These are phyloP conservation scores for Quadroppia sp. DNA, from an alignment of 2,888 invertebrate species.

Conservation along the genomic window DNA sequence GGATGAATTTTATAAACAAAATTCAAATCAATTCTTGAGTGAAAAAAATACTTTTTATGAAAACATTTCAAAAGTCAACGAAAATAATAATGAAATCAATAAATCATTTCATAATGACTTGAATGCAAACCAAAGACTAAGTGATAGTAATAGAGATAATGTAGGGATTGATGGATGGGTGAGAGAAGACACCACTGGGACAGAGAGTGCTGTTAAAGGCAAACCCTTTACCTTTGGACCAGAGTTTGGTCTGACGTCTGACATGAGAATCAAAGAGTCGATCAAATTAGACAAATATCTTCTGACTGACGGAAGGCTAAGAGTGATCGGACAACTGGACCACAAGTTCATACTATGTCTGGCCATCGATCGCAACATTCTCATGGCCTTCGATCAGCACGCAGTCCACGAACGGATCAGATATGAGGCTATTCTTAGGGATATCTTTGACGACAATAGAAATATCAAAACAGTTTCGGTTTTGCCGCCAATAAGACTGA, in stretches of 20 bases:
- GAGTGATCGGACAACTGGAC: constrained; percentile 71
- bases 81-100: not conserved
- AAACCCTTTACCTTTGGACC: not conserved
- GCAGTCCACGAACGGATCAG: constrained; percentile 78
- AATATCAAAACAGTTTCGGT: not conserved
- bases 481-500: constrained; percentile 24
- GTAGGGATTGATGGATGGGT: not conserved
- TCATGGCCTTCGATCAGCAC: constrained; percentile 77
- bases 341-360: constrained; percentile 55
- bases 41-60: not conserved
- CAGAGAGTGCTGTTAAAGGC: not conserved
- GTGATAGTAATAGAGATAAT: not conserved
- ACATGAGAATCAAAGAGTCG: constrained; percentile 15
- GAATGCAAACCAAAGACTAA: not conserved
- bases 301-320: not conserved
- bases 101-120: not conserved
- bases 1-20: not conserved
- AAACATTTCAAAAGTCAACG: not conserved
- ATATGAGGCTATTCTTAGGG: constrained; percentile 63
- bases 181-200: not conserved
- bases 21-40: not conserved
- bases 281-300: constrained; percentile 27
- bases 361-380: constrained; percentile 41
- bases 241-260: not conserved
- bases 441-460: not conserved